These are phyloP conservation scores for Arion vulgaris DNA, from an alignment of 1,140 invertebrate species.

Conservation along the genomic window DNA sequence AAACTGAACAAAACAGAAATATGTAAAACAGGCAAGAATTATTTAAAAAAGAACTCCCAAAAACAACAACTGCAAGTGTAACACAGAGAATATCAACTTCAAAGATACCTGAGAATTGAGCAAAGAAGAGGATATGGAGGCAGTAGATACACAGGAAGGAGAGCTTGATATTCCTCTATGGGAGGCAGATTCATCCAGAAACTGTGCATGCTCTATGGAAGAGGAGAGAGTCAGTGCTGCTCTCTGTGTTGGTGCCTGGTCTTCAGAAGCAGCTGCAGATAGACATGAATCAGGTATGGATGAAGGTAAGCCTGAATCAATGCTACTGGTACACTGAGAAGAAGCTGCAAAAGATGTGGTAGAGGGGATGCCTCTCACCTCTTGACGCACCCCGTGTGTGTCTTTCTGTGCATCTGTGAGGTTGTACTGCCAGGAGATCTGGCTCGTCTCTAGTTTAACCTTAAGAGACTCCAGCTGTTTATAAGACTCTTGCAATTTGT, in stretches of 20 bases:
- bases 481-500: constrained; percentile 70
- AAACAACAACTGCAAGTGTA: background rate
- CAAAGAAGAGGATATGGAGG: constrained; percentile 18
- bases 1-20: too few species aligned
- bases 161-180: background rate
- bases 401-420: constrained; percentile 71
- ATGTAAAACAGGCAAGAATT: too few species aligned
- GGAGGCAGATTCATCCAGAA: background rate
- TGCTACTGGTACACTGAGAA: background rate
- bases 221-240: background rate
- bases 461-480: constrained; percentile 67
- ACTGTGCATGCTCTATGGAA: background rate
- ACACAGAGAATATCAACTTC: background rate
- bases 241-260: background rate
- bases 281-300: background rate
- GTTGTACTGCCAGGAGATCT: constrained; percentile 61
- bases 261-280: constrained; percentile 11
- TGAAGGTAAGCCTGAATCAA: constrained; percentile 10
- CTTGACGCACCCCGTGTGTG: constrained; percentile 61
- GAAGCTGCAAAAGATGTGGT: background rate
- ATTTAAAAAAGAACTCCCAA: background rate
- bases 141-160: background rate
- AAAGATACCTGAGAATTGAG: constrained; percentile 22
- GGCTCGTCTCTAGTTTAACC: constrained; percentile 61
- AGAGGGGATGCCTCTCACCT: constrained; percentile 57